Evolutionary conservation across 2,797 vertebrate species (phyloP).

Genomic region (Octomys mimax): DNA sequence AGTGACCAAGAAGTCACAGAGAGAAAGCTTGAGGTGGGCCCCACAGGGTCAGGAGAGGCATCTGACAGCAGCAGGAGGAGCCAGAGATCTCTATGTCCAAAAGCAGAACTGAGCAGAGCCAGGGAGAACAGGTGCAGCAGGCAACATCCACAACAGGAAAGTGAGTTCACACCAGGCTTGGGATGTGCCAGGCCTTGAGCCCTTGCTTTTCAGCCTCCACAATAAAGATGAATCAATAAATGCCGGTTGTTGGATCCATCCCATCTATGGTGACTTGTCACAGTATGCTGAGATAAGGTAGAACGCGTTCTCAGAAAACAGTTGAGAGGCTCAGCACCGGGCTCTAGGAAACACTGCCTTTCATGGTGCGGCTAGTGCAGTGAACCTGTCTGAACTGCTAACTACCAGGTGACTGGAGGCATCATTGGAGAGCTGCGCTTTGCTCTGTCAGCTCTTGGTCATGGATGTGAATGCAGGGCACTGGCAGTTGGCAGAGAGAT

Average conservation of each 20-base stretch:
- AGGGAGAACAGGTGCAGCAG: accelerated
- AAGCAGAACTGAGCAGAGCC: accelerated
- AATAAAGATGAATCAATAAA: not conserved
- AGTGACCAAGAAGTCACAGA: not conserved
- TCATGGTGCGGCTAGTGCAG: not conserved
- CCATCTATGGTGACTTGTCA: not conserved
- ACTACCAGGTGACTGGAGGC: not conserved
- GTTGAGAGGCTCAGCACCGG: accelerated
- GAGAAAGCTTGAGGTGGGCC: not conserved
- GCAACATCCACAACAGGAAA: accelerated
- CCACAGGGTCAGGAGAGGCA: accelerated
- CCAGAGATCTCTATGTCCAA: too few species aligned
- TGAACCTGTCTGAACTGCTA: not conserved
- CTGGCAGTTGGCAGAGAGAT: too few species aligned
- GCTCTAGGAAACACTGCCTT: accelerated
- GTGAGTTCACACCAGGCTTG: accelerated
- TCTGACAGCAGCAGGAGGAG: not conserved
- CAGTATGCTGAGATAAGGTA: accelerated
- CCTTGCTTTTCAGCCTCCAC: not conserved
- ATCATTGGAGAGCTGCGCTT: not conserved
- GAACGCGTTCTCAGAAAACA: not conserved
- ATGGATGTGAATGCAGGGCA: not conserved
- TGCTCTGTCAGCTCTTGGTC: not conserved
- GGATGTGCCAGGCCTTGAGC: accelerated
- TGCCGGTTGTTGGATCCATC: accelerated